These are phyloP conservation scores for Chymomyza procnemis DNA, from an alignment of 2,888 invertebrate species.

Conservation along the genomic window DNA sequence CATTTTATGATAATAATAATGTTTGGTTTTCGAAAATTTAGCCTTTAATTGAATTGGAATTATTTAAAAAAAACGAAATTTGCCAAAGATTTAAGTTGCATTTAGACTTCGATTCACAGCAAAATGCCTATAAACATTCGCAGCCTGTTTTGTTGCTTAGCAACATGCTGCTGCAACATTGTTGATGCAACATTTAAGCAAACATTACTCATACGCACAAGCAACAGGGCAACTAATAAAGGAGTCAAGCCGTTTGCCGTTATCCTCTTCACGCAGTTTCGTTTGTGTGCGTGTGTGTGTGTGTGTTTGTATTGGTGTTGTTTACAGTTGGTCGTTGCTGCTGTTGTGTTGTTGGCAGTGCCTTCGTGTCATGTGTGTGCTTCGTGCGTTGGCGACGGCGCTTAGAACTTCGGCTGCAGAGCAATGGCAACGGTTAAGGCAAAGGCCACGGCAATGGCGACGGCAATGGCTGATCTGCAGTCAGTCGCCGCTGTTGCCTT, in stretches of 20 bases:
- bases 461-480: conserved; percentile 61
- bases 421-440: conserved; percentile 17
- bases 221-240: background rate
- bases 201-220: background rate
- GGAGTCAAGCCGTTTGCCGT: background rate
- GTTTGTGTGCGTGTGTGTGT: background rate
- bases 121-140: background rate
- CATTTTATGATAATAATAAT: too few species aligned
- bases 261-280: background rate
- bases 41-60: too few species aligned
- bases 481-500: conserved; percentile 35
- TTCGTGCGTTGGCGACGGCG: too few species aligned
- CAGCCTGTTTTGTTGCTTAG: too few species aligned
- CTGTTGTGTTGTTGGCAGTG: background rate
- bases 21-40: too few species aligned
- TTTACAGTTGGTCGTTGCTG: background rate
- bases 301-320: too few species aligned
- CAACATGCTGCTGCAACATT: background rate
- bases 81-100: too few species aligned
- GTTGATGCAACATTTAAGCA: background rate
- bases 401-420: conserved; percentile 25
- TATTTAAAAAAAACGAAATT: too few species aligned
- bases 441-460: conserved; percentile 27
- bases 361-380: background rate
- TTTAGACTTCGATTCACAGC: too few species aligned